These are phyloP conservation scores for Charina bottae DNA, from an alignment of 2,113 vertebrate species.

Conservation along the genomic window DNA sequence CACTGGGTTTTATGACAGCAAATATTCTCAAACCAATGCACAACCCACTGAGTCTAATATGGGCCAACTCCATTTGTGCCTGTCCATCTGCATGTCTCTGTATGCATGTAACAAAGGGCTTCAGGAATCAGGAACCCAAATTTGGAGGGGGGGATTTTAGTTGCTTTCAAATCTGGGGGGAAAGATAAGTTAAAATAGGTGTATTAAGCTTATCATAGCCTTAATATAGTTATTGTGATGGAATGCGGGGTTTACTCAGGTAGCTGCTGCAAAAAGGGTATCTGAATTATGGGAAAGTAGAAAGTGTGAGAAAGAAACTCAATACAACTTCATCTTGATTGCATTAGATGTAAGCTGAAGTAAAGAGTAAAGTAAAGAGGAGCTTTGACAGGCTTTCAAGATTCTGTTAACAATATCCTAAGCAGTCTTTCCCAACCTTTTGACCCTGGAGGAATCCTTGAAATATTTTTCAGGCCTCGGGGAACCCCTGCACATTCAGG, in stretches of 20 bases:
- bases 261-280: not conserved
- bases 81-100: not conserved
- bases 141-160: not conserved
- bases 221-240: not conserved
- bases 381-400: no score
- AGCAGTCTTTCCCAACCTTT: no score
- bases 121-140: not conserved
- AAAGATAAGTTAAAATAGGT: not conserved
- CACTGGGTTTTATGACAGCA: not conserved
- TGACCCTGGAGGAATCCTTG: no score
- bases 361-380: no score
- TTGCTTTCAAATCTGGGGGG: not conserved
- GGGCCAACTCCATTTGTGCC: not conserved
- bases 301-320: not conserved
- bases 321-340: no score
- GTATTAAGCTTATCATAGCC: not conserved
- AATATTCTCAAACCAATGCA: not conserved
- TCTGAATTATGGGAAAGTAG: not conserved
- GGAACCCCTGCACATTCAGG: no score
- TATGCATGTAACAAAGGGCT: not conserved
- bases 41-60: not conserved
- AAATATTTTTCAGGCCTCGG: no score
- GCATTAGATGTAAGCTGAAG: no score
- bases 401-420: no score
- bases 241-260: not conserved